Evolutionary conservation across 2,797 vertebrate genomes (phyloP).

Genomic region (Xiphorhynchus erythropygius): DNA sequence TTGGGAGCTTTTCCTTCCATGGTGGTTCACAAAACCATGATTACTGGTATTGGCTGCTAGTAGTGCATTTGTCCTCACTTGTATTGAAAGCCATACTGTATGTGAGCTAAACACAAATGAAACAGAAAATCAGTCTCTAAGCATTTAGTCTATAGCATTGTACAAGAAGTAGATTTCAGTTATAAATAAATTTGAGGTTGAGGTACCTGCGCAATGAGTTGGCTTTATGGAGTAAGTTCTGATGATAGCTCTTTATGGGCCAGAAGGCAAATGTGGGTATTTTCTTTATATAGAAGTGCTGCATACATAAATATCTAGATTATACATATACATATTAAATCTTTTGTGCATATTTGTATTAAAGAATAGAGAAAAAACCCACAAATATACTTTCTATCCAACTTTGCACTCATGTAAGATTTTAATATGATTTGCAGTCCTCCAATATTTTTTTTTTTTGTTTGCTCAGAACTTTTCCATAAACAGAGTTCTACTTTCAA

Average conservation of each 20-base stretch:
- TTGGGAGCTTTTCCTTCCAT: not conserved
- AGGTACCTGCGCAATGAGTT: not conserved
- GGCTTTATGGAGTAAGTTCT: not conserved
- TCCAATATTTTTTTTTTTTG: not conserved
- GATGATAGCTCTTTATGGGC: not conserved
- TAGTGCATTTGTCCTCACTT: fast-evolving
- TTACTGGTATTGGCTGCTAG: not conserved
- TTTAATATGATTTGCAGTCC: not conserved
- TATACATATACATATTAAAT: not conserved
- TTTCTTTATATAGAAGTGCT: not conserved
- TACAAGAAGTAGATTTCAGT: not conserved
- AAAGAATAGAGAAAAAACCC: not conserved
- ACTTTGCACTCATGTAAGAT: not conserved
- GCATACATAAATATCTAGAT: not conserved
- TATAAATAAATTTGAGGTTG: not conserved
- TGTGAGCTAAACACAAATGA: not conserved
- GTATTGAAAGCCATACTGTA: not conserved
- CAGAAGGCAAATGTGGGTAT: not conserved
- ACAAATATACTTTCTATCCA: not conserved
- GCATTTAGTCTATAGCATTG: not conserved
- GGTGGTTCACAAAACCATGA: fast-evolving
- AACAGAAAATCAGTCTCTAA: not conserved
- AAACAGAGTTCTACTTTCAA: not conserved
- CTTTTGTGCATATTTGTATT: not conserved
- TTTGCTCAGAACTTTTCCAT: not conserved